phyloP scores from a whole-genome alignment of 1,140 invertebrate species.

The Papilio helenus region DNA sequence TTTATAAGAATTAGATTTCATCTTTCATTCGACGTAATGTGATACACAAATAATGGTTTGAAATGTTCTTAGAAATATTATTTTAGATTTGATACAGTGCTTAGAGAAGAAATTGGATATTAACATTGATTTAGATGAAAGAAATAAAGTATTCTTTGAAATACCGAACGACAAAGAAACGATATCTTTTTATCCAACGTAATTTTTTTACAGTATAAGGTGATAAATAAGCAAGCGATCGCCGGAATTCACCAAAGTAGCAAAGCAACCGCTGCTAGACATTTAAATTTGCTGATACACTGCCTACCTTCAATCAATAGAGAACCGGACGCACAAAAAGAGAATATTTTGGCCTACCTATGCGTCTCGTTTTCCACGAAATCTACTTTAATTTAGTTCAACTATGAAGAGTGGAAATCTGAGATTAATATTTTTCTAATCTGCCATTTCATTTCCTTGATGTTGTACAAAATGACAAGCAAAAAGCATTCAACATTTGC shows the following conservation, averaged over 20 bases:
- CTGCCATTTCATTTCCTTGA: not conserved
- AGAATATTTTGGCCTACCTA: too few species aligned
- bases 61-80: not conserved
- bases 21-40: not conserved
- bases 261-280: too few species aligned
- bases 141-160: too few species aligned
- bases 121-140: not conserved
- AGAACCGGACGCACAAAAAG: too few species aligned
- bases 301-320: too few species aligned
- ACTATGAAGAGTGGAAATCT: not conserved
- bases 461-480: constrained; percentile 2
- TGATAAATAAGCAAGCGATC: too few species aligned
- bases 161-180: too few species aligned
- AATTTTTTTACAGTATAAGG: too few species aligned
- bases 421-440: not conserved
- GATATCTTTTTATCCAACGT: too few species aligned
- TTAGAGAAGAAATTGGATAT: not conserved
- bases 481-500: not conserved
- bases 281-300: too few species aligned
- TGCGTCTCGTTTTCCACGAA: too few species aligned
- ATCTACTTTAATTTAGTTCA: not conserved
- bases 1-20: constrained; percentile 14
- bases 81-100: not conserved
- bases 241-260: too few species aligned
- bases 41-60: not conserved